Base-by-base conservation (phyloP, 2,888 invertebrate genomes). In the Allophyes oxyacanthae region DNA sequence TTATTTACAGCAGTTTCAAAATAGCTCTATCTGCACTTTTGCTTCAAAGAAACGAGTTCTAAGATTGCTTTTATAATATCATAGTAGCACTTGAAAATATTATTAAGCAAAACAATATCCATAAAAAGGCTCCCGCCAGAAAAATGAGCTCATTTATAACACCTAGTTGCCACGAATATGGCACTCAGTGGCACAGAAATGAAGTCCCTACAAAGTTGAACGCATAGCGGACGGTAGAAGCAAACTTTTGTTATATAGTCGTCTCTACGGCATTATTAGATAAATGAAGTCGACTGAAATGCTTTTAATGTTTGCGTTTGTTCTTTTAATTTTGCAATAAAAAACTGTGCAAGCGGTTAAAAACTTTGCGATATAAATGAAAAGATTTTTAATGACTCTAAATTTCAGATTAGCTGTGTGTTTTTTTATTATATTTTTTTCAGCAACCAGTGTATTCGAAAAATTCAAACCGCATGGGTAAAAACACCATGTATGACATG, bases 121-220 rank as follows among this genome's bases (percentile, higher is more conserved):
- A 73, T 76, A 68, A 74, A 71, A 77, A 76, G 53, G 69, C 72
- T 66, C 63, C 30, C 66, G 65, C 56, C 63, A 72, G 72, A 79
- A 77, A 75, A 80, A 82, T 77, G 72, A 71, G 60, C 52, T 50
- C 72, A 70, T 77, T 75, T 78, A 81, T 84, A 78, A 76, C 72
- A 73, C 63, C 70, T 76, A 79, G 78, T 78, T 79, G 71, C 75
- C 68, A 69, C 67, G 64, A 82, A 82, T 82, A 78, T 77, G 74
- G 74, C 74, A 76, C 67, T 64, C 72, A 74, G 75, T 78, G 73
- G 73, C 65, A 64, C 70, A 72, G 73, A 78, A 81, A 79, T 81
- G 72, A 81, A 81, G 76, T 78, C 74, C 62, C 65, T 55, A 72
- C 78, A 75, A 83, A 83, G 81, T 83, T 81, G 63, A 71, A 72